These are phyloP conservation scores for Galago senegalensis DNA, from an alignment of 2,797 vertebrate genomes.

Conservation along the genomic window DNA sequence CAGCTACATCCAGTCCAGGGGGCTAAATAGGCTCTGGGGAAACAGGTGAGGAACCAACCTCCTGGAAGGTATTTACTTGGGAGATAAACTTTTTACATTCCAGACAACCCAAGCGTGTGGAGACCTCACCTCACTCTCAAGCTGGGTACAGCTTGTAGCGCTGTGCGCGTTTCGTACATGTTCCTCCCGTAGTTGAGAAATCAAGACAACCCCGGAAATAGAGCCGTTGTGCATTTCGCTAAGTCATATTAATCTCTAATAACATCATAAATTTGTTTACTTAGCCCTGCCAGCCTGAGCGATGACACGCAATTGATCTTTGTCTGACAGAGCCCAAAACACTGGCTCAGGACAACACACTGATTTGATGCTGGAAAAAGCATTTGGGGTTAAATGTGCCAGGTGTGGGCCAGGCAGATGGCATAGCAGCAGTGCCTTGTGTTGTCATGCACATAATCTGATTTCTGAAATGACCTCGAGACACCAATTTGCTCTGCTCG, in stretches of 20 bases:
- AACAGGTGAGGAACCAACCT: neutral
- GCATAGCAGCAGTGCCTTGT: conserved; percentile 72
- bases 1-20: neutral
- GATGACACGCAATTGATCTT: conserved; percentile 71
- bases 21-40: neutral
- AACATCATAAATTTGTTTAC: conserved; percentile 73
- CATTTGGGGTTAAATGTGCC: conserved; percentile 72
- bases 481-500: conserved; percentile 82
- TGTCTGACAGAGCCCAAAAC: conserved; percentile 55
- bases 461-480: conserved; percentile 82
- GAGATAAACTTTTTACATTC: neutral
- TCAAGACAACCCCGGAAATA: neutral
- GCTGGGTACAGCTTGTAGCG: neutral
- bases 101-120: neutral
- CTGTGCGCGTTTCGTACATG: neutral
- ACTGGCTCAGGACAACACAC: conserved; percentile 35
- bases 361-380: neutral
- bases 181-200: neutral
- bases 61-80: neutral
- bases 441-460: conserved; percentile 83
- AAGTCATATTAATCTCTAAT: conserved; percentile 57
- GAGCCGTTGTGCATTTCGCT: conserved; percentile 40
- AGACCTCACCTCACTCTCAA: neutral
- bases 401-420: conserved; percentile 82
- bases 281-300: conserved; percentile 48